Evolutionary conservation across 2,797 vertebrate species (phyloP), one percentile per base, ranked within the genome.

Genomic region (Characodon lateralis): DNA sequence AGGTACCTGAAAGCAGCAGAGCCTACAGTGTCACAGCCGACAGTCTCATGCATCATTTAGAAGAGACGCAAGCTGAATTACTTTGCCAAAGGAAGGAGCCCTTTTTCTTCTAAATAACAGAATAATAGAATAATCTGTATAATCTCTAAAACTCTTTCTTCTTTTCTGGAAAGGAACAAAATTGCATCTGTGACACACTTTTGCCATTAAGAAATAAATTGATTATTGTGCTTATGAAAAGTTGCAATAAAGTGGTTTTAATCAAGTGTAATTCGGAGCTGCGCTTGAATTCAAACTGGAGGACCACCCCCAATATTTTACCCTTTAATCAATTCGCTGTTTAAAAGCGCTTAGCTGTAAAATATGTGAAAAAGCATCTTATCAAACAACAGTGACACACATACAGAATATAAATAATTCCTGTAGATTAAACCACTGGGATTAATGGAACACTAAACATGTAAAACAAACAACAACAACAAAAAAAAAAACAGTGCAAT

Each of bases 31-130:
- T 89, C 73, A 77, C 81, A 76, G 85, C 50, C 78, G 88, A 85
- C 85, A 85, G 74, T 86, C 85, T 73, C 81, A 83, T 85, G 82
- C 83, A 80, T 88, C 73, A 71, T 81, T 87, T 80, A 56, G 72
- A 46, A 41, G 75, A 83, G 79, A 78, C 68, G 79, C 63, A 71
- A 91, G 86, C 72, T 41, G 28, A 89, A 92, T 91, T 88, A 88
- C 56, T 83, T 80, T 70, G 75, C 84, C 90, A 90, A 92, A 92
- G 85, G 86, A 83, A 88, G 73, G 71, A 73, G 77, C 71, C 81
- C 88, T 87, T 82, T 85, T 77, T 91, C 82, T 87, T 89, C 84
- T 87, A 70, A 87, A 82, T 83, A 35, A 86, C 66, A 77, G 79
- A 31, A 24, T 58, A 75, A 74, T 81, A 69, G 68, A 12, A n/a